Evolutionary conservation across 2,888 invertebrate species (phyloP).

Genomic region (Ochropleura leucogaster): DNA sequence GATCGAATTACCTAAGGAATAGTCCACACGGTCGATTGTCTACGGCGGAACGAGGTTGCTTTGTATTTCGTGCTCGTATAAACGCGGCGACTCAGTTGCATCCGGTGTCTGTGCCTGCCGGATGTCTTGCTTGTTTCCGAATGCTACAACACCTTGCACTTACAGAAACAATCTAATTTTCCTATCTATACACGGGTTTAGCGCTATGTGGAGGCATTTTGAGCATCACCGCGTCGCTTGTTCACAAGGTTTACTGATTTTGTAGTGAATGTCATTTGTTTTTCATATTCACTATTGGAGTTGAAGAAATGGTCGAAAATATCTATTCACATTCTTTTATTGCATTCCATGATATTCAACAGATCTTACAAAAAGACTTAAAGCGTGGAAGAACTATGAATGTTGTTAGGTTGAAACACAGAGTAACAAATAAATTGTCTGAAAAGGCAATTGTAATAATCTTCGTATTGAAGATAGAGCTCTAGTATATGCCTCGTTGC

Average conservation of each 20-base stretch:
- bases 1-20: conserved; percentile 53
- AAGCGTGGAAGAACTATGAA: background rate
- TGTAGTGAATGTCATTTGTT: conserved; percentile 1
- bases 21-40: conserved; percentile 18
- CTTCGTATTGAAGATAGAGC: background rate
- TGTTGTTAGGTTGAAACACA: background rate
- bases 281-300: background rate
- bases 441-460: background rate
- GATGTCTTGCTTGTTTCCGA: conserved; percentile 68
- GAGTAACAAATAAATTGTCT: background rate
- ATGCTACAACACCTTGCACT: conserved; percentile 54
- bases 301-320: background rate
- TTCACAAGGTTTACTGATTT: background rate
- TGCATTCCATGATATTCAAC: background rate
- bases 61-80: conserved; percentile 28
- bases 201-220: background rate
- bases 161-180: conserved; percentile 19
- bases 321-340: background rate
- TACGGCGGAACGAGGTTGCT: conserved; percentile 11
- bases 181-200: conserved; percentile 5
- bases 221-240: no score
- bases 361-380: background rate
- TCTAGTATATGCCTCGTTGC: background rate
- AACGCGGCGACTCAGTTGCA: conserved; percentile 51
- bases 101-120: conserved; percentile 69